Percentiles rank a stretch among this genome's conserved stretches.
Conservation (phyloP, 2,888 invertebrate genomes). For the Hetaerina titia region DNA sequence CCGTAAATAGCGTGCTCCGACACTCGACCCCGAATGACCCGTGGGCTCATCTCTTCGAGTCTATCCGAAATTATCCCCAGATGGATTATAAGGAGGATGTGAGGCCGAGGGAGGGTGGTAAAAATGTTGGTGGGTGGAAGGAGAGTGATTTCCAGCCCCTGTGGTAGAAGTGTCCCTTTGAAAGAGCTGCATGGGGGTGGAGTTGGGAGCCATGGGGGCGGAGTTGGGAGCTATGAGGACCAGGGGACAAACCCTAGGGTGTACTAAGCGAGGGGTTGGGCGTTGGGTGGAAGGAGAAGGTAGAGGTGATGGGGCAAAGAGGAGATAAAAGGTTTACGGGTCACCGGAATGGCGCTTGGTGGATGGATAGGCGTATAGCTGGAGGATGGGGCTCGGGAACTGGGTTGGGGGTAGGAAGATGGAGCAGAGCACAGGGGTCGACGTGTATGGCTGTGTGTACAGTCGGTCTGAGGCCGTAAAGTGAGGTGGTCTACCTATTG, state of each 20-base stretch:
- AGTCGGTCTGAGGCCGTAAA: conserved; percentile 22
- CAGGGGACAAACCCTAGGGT: background rate
- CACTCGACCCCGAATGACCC: background rate
- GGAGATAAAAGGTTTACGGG: conserved; percentile 62
- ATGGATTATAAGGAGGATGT: conserved; percentile 1
- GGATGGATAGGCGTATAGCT: conserved; percentile 16
- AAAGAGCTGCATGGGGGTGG: background rate
- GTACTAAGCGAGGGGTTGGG: background rate
- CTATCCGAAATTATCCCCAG: conserved; percentile 1
- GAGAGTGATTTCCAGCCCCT: background rate
- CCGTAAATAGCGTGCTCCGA: background rate
- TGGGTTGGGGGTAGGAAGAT: background rate
- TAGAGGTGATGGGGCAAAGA: conserved; percentile 3
- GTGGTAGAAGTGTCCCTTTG: background rate
- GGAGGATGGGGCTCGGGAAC: background rate
- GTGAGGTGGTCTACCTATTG: background rate
- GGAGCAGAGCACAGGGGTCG: background rate
- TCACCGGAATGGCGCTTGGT: conserved; percentile 36
- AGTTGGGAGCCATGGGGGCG: background rate
- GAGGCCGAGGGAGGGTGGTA: background rate
- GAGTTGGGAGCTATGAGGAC: background rate
- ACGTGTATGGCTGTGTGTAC: conserved; percentile 6
- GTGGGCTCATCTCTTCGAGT: background rate
- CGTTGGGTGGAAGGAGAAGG: background rate
- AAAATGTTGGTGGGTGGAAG: background rate